Base-by-base conservation (phyloP, 2,888 invertebrate species). In the Germaria angustata region DNA sequence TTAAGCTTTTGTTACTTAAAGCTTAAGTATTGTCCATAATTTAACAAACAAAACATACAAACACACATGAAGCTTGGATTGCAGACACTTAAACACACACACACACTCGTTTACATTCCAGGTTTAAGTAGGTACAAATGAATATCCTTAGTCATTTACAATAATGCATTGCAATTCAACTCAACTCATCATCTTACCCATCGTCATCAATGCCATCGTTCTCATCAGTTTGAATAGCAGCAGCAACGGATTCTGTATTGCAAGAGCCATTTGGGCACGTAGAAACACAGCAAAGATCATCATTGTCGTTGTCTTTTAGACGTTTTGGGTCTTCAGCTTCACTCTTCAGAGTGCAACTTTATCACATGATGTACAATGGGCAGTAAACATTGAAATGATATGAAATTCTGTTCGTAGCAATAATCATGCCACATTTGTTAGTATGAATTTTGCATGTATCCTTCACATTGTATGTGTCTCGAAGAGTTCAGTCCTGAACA, bases 111-210 rank as follows among this genome's bases (percentile, higher is more conserved):
- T 36, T 59, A 75, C 44, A 61, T 28, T 55, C 39, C 73, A 82
- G 46, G 69, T 78, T 78, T 76, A 73, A 71, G 80, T 65, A 82
- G 77, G 41, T 78, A 76, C 75, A 76, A 78, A 80, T 80, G 80
- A 73, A 80, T 80, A 78, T 82, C 69, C 84, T 81, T 76, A 84
- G 80, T 81, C 81, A 84, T 81, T 77, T 76, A 36, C 65, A 82
- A 79, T 82, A 79, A 82, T 82, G 75, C 79, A 71, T 66, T 79
- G 46, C 75, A 82, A 75, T 82, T 82, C 75, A 76, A 82, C 75
- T 82, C 75, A 76, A 82, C 75, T 82, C 75, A 75, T 84, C 84
- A 79, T 73, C 71, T 39, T 72, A 61, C 55, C 5, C 39, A 9
- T 66, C 53, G 28, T 41, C 15, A 9, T 51, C 49, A 2, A 15